These are phyloP conservation scores for Diarsia dahlii DNA, from an alignment of 2,888 invertebrate genomes.

Conservation along the genomic window DNA sequence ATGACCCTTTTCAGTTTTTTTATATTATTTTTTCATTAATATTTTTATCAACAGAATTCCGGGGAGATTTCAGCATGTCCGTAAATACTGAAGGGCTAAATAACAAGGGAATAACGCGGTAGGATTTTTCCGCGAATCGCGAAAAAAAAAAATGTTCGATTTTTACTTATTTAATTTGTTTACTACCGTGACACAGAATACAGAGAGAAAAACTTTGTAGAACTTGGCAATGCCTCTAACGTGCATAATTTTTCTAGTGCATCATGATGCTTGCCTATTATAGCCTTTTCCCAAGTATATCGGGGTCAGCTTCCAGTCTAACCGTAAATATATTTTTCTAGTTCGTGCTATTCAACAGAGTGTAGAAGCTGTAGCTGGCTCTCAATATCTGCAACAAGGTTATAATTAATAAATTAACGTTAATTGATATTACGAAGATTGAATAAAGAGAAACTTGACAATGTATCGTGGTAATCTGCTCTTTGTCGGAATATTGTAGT, in stretches of 20 bases:
- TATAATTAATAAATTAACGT: not conserved
- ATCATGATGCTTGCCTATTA: too few relatives aligned
- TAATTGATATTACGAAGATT: not conserved
- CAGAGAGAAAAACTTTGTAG: not conserved
- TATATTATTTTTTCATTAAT: constrained; percentile 68
- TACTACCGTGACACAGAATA: not conserved
- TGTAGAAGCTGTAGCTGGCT: constrained; percentile 82
- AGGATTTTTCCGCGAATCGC: not conserved
- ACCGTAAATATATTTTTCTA: constrained; percentile 32
- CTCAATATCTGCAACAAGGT: constrained; percentile 78
- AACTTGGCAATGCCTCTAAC: constrained; percentile 14
- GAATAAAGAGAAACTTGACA: not conserved
- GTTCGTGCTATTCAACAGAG: constrained; percentile 76
- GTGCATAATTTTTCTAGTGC: constrained; percentile 40
- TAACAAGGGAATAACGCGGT: constrained; percentile 34
- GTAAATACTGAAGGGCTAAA: constrained; percentile 53
- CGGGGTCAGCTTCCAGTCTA: too few relatives aligned
- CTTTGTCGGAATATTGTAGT: not conserved
- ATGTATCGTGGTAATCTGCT: not conserved
- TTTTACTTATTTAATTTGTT: constrained; percentile 21
- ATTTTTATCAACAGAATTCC: constrained; percentile 62
- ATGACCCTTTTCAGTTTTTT: constrained; percentile 55
- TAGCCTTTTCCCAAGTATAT: too few relatives aligned
- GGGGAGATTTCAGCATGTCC: constrained; percentile 56
- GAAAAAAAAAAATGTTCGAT: constrained; percentile 5